A percentile compares a stretch with the other conserved stretches of the same genome.
phyloP scores from a whole-genome alignment of 2,113 vertebrate species.

The Spea multiplicata region DNA sequence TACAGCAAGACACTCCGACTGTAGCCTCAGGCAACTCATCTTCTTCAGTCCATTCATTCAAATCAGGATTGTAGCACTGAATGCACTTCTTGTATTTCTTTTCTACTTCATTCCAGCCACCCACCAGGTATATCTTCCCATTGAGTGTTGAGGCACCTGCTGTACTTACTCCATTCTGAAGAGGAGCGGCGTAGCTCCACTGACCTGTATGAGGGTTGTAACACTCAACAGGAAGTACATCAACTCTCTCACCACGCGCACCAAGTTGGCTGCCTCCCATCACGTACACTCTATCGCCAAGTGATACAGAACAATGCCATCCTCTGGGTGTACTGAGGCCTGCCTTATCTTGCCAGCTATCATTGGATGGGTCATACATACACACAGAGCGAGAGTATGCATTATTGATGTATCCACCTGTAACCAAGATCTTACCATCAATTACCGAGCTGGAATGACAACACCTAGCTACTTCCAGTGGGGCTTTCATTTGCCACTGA shows the following conservation, averaged over 20 bases:
- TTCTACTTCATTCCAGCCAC: constrained; percentile 97
- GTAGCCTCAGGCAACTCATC: constrained; percentile 94
- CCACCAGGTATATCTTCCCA: constrained; percentile 84
- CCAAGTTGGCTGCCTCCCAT: constrained; percentile 93
- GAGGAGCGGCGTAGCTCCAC: constrained; percentile 85
- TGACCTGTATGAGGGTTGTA: constrained; percentile 82
- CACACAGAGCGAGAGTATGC: constrained; percentile 91
- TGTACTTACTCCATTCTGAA: constrained; percentile 89
- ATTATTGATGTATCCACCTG: constrained; percentile 90
- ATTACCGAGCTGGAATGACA: constrained; percentile 87
- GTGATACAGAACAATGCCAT: constrained; percentile 86
- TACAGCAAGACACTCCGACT: constrained; percentile 93
- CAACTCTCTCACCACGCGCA: constrained; percentile 88
- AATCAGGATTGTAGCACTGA: constrained; percentile 89
- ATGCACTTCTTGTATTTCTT: constrained; percentile 99
- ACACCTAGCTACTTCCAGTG: constrained; percentile 89
- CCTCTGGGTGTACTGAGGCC: constrained; percentile 88
- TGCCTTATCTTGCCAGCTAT: constrained; percentile 89
- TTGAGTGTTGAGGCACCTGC: constrained; percentile 82
- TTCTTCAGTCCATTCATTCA: constrained; percentile 96
- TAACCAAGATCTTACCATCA: constrained; percentile 87
- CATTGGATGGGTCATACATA: constrained; percentile 84
- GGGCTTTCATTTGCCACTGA: constrained; percentile 90
- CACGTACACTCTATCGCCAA: constrained; percentile 85
- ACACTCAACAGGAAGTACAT: constrained; percentile 87